These are phyloP conservation scores for Sweltsa coloradensis DNA, from an alignment of 1,140 invertebrate species.

Conservation along the genomic window DNA sequence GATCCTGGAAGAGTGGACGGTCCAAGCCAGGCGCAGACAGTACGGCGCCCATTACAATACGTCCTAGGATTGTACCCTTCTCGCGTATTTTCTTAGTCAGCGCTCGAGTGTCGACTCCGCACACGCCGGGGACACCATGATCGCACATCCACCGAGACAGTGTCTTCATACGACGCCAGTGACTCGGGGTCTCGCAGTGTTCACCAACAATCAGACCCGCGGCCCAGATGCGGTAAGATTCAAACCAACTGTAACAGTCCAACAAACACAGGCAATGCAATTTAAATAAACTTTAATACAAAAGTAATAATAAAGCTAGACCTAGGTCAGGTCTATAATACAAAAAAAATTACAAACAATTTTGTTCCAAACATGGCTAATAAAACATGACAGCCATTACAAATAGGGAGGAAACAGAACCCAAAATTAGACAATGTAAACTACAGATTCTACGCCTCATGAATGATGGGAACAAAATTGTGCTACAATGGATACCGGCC, in stretches of 20 bases:
- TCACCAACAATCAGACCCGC: conserved; percentile 89
- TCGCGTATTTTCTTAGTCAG: conserved; percentile 81
- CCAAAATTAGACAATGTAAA: too few species aligned
- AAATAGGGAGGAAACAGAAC: too few species aligned
- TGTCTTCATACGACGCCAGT: conserved; percentile 72
- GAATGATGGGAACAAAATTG: too few species aligned
- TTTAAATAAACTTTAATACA: too few species aligned
- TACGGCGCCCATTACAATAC: conserved; percentile 46
- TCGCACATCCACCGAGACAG: conserved; percentile 73
- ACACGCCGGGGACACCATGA: conserved; percentile 74
- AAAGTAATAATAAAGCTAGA: too few species aligned
- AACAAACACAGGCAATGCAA: too few species aligned
- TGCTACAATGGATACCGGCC: too few species aligned
- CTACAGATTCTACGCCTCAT: too few species aligned
- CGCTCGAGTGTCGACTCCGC: conserved; percentile 79
- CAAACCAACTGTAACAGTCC: conserved; percentile 76
- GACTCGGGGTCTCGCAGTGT: conserved; percentile 71
- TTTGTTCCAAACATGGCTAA: too few species aligned
- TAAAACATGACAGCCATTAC: too few species aligned
- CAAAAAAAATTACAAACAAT: too few species aligned
- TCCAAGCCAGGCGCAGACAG: conserved; percentile 32
- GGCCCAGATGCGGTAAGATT: conserved; percentile 85
- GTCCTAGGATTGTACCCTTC: conserved; percentile 66
- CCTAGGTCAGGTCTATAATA: too few species aligned
- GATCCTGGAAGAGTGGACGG: conserved; percentile 47